phyloP scores from a whole-genome alignment of 2,113 vertebrate species.

The Egretta garzetta region DNA sequence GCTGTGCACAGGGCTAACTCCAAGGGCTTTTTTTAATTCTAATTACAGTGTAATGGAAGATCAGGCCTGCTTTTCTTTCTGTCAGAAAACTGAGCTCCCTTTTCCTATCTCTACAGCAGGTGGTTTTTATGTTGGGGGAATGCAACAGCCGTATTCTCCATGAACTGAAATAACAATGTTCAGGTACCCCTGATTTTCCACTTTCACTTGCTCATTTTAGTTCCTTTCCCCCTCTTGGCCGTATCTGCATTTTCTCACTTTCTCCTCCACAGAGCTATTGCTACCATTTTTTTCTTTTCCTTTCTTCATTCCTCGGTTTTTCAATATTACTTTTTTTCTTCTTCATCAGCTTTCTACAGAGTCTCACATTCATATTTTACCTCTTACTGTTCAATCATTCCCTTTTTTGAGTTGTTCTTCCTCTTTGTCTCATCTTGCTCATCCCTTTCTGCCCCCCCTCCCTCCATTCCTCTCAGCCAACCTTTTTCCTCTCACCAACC shows the following conservation, averaged over 20 bases:
- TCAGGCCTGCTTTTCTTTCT: not conserved
- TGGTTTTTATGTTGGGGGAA: not conserved
- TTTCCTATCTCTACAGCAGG: not conserved
- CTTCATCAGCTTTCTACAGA: not conserved
- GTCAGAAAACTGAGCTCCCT: not conserved
- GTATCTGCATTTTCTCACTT: not conserved
- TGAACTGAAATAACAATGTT: not conserved
- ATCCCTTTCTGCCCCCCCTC: not conserved
- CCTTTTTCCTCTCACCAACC: not conserved
- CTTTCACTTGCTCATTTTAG: not conserved
- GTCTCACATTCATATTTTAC: not conserved
- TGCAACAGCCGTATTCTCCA: not conserved
- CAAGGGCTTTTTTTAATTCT: not conserved
- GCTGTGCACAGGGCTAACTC: not conserved
- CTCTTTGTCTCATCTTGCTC: not conserved
- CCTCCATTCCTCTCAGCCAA: not conserved
- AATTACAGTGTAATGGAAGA: not conserved
- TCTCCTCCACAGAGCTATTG: not conserved
- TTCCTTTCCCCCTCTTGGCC: not conserved
- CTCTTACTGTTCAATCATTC: not conserved
- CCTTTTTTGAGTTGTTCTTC: not conserved
- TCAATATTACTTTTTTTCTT: not conserved
- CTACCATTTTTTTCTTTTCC: not conserved
- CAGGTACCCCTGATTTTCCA: not conserved
- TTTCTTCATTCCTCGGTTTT: not conserved